Evolutionary conservation across 2,888 invertebrate species (phyloP).

Genomic region (Peribatodes rhomboidaria): DNA sequence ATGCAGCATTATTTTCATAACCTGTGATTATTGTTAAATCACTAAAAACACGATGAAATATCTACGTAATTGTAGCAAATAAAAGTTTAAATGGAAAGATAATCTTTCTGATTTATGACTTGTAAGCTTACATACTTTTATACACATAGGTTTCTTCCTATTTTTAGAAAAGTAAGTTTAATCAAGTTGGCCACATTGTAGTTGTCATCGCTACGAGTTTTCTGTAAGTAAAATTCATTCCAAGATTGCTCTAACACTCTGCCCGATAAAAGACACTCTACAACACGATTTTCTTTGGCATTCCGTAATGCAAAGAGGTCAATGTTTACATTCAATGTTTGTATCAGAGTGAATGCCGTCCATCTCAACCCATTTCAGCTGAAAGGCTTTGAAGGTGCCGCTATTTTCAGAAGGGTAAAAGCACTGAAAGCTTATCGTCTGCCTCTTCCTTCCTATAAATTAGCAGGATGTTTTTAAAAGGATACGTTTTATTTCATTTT

Average conservation of each 20-base stretch:
- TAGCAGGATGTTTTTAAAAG: not conserved
- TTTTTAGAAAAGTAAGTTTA: no score
- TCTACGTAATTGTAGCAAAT: no score
- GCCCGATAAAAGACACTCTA: conserved; percentile 6
- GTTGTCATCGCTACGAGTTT: not conserved
- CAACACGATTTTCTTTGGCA: conserved; percentile 32
- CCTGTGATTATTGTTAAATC: no score
- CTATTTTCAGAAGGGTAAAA: conserved; percentile 56
- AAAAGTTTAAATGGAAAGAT: no score
- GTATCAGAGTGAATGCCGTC: conserved; percentile 54
- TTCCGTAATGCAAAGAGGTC: conserved; percentile 53
- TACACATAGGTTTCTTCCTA: no score
- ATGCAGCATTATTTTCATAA: no score
- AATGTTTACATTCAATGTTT: conserved; percentile 52
- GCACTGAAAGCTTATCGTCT: conserved; percentile 38
- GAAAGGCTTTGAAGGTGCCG: conserved; percentile 55
- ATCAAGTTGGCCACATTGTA: no score
- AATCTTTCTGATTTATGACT: no score
- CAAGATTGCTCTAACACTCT: not conserved
- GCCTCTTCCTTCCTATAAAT: conserved; percentile 19
- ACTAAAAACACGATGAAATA: no score
- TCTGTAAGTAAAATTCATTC: not conserved
- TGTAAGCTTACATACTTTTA: no score
- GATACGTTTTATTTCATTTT: not conserved
- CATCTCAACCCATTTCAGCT: conserved; percentile 59